These are phyloP conservation scores for Cyclura pinguis DNA, from an alignment of 2,797 vertebrate genomes.

Conservation along the genomic window DNA sequence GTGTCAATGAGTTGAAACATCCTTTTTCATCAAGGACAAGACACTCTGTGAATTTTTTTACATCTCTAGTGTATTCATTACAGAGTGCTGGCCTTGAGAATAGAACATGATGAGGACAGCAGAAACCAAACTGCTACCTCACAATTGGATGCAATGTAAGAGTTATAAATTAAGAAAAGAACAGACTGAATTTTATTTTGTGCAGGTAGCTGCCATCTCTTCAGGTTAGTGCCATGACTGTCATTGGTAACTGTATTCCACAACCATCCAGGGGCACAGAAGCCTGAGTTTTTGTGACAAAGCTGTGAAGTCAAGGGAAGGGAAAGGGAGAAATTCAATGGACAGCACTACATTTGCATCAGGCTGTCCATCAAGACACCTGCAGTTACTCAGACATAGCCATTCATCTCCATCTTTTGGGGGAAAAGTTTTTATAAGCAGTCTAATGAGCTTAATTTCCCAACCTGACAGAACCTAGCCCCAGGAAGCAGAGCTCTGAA, in stretches of 20 bases:
- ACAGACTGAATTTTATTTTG: background rate
- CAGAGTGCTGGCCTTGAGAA: background rate
- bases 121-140: background rate
- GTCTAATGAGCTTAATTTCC: constrained; percentile 65
- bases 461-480: constrained; percentile 53
- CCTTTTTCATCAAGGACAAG: too few relatives aligned
- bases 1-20: too few relatives aligned
- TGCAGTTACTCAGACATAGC: constrained; percentile 2
- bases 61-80: too few relatives aligned
- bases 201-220: background rate
- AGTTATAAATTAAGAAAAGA: background rate
- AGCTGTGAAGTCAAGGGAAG: background rate
- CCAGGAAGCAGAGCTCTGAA: constrained; percentile 48
- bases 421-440: constrained; percentile 53
- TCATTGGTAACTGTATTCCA: background rate
- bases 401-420: constrained; percentile 45
- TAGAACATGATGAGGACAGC: background rate
- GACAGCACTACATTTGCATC: constrained; percentile 32
- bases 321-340: background rate
- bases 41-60: too few relatives aligned
- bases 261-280: background rate
- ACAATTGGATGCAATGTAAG: background rate
- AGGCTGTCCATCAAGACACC: constrained; percentile 49
- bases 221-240: background rate
- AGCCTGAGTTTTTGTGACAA: constrained; percentile 28